Evolutionary conservation across 2,113 vertebrate species (phyloP), one percentile per base, ranked within the genome.

Genomic region (Blennius ocellaris): DNA sequence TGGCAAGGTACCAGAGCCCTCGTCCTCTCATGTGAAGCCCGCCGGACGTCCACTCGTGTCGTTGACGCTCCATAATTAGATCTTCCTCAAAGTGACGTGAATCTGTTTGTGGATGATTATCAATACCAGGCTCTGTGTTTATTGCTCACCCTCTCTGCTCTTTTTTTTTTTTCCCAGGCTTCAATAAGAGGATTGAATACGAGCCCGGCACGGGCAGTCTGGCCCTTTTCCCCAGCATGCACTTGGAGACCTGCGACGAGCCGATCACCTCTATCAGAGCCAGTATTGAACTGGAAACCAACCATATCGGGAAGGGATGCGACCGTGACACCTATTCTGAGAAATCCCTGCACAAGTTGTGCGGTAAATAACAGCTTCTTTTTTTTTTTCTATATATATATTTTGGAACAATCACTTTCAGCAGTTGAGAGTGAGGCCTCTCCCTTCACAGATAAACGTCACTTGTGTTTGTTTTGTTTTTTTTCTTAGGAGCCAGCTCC

Each of bases 311-410:
- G 43, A 99, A 99, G 84, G 98, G 98, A 79, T 99, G 98, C 0
- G 98, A 99, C 44, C 93, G 98, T n/a, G 98, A 99, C 75, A 99
- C 98, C 3, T 99, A 99, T 89, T 98, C 98, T 0, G 98, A 99
- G 93, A 99, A 97, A 81, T 98, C 97, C 6, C 93, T 99, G 15
- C 97, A 99, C 89, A 94, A 94, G 69, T 94, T 99, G 11, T 99
- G 98, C 0, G 97, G 97, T 99, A 89, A 95, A 94, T 78, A 69
- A 1, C 14, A 12, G 36, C 16, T 30, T 15, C 1, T 6, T 17
- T 37, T 30, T 4, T 30, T 30, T 4, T 30, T 30, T 30, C n/a
- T n/a, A n/a, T n/a, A n/a, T n/a, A n/a, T n/a, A n/a, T 30, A 2
- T 30, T 30, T 30, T 30, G 11, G 67, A 61, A 53, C 62, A 3